phyloP scores from a whole-genome alignment of 2,797 vertebrate genomes.

The Lerista edwardsae region DNA sequence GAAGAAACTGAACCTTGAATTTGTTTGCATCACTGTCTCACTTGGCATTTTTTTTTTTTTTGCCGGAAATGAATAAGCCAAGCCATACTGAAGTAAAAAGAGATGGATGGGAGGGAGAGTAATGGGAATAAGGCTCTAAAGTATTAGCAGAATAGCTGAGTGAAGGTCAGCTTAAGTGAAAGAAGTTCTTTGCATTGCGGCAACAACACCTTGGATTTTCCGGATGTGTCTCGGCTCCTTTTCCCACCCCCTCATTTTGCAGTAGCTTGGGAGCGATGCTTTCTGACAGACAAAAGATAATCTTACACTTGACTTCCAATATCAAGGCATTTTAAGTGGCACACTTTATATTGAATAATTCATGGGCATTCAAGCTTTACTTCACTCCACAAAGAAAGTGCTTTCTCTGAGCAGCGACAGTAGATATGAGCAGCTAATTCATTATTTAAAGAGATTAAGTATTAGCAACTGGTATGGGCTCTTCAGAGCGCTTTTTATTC shows the following conservation, averaged over 20 bases:
- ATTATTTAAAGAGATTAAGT: slow-evolving; percentile 99
- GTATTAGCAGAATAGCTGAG: not conserved
- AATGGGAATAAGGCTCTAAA: slow-evolving; percentile 28
- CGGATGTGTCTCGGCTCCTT: slow-evolving; percentile 64
- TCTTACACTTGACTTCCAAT: slow-evolving; percentile 97
- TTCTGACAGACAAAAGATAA: slow-evolving; percentile 96
- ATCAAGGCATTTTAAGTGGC: slow-evolving; percentile 98
- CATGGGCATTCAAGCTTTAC: slow-evolving; percentile 98
- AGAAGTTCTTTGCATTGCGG: slow-evolving; percentile 14
- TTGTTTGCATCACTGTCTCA: not conserved
- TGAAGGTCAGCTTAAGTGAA: slow-evolving; percentile 34
- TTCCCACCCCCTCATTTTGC: slow-evolving; percentile 70
- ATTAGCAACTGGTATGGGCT: slow-evolving; percentile 83
- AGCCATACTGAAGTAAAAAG: accelerated
- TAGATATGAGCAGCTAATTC: slow-evolving; percentile 99
- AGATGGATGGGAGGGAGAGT: not conserved
- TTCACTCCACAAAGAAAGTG: slow-evolving; percentile 97
- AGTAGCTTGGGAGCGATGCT: slow-evolving; percentile 85
- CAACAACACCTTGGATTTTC: slow-evolving; percentile 48
- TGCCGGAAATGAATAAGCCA: not conserved
- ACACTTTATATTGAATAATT: slow-evolving; percentile 98
- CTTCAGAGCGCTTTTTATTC: slow-evolving; percentile 85
- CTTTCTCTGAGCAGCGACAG: slow-evolving; percentile 95
- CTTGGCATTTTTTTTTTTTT: slow-evolving; percentile 8
- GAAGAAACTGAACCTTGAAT: slow-evolving; percentile 20